phyloP scores from a whole-genome alignment of 2,888 invertebrate species.

The Pemphredon lugubris region DNA sequence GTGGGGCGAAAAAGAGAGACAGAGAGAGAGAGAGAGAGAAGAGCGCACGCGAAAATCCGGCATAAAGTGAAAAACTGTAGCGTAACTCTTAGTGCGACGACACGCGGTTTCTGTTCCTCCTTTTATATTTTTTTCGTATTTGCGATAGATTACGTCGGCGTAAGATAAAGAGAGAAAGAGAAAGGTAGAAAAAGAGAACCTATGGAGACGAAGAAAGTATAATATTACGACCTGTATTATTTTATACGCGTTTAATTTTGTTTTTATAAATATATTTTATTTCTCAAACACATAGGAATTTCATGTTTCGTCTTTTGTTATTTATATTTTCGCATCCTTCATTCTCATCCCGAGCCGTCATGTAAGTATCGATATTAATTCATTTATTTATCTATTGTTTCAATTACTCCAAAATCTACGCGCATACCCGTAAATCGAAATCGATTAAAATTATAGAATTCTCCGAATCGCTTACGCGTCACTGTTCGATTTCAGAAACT shows the following conservation, averaged over 20 bases:
- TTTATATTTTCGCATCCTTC: background rate
- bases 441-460: background rate
- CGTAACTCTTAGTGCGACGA: conserved; percentile 60
- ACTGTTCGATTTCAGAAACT: background rate
- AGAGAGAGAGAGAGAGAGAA: conserved; percentile 25
- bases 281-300: conserved; percentile 65
- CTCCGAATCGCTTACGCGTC: no score
- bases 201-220: conserved; percentile 56
- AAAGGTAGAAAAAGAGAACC: conserved; percentile 43
- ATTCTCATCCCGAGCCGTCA: background rate
- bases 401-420: background rate
- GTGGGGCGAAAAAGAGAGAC: conserved; percentile 25
- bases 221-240: conserved; percentile 77
- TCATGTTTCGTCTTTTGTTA: conserved; percentile 3
- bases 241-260: conserved; percentile 79
- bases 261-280: conserved; percentile 81
- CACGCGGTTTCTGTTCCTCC: conserved; percentile 76
- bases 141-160: conserved; percentile 17
- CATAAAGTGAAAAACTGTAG: conserved; percentile 22
- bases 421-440: background rate
- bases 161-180: conserved; percentile 24
- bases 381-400: no score
- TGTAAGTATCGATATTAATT: conserved; percentile 2
- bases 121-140: conserved; percentile 39
- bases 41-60: conserved; percentile 24